A percentile compares a stretch with the other conserved stretches of the same genome.
These are phyloP conservation scores for Oreotrochilus melanogaster DNA, from an alignment of 2,113 vertebrate genomes.

Conservation along the genomic window DNA sequence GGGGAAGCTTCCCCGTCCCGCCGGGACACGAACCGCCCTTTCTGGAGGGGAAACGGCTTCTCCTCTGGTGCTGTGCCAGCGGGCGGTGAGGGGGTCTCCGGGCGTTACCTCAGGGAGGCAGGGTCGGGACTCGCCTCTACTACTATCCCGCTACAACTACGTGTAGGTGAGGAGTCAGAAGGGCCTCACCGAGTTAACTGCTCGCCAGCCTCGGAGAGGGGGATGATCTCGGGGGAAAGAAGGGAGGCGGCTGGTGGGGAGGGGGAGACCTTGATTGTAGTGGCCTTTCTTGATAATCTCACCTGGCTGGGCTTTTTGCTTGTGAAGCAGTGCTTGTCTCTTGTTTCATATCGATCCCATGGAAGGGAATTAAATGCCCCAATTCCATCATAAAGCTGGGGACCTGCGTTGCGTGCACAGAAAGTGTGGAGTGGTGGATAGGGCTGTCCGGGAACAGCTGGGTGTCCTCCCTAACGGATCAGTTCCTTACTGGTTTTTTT, in stretches of 20 bases:
- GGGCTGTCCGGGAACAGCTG: neutral
- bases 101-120: neutral
- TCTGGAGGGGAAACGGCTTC: neutral
- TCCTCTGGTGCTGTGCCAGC: neutral
- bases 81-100: no score
- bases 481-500: neutral
- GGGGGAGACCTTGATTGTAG: fast-evolving
- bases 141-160: fast-evolving
- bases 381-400: neutral
- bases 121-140: neutral
- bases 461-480: fast-evolving
- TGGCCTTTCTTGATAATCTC: neutral
- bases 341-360: fast-evolving
- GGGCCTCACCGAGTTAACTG: fast-evolving
- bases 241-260: no score
- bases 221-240: no score
- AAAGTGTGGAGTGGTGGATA: fast-evolving
- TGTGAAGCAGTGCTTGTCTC: neutral
- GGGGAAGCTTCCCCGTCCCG: neutral
- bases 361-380: fast-evolving
- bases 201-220: neutral
- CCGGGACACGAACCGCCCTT: neutral
- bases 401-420: fast-evolving
- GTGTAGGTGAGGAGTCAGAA: neutral
- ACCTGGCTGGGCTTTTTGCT: fast-evolving